Conservation (phyloP, 2,797 vertebrate species). For the Sternarchorhynchus goeldii region DNA sequence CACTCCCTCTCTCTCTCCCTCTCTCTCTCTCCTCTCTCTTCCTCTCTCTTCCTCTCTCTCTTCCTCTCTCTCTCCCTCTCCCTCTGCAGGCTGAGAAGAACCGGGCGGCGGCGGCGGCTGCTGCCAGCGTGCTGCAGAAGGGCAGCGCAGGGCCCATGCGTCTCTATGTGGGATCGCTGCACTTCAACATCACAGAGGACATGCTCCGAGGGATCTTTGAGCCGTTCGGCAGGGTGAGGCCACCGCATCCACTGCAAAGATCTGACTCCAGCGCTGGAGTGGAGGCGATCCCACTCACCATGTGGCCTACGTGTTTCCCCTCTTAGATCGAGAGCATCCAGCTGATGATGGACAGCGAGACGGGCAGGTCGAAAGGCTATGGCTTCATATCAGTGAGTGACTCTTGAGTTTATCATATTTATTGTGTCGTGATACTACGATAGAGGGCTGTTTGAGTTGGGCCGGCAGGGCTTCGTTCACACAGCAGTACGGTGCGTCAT, state of each 20-base stretch:
- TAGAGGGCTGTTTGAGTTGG: too few species aligned
- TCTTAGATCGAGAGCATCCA: constrained; percentile 96
- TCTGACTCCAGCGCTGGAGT: neutral
- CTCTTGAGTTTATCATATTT: neutral
- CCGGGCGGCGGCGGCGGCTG: constrained; percentile 85
- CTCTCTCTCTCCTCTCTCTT: too few species aligned
- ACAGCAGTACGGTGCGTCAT: too few species aligned
- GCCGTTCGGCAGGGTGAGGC: constrained; percentile 91
- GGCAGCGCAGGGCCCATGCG: constrained; percentile 96
- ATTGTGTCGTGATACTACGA: too few species aligned
- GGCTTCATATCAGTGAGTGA: constrained; percentile 94
- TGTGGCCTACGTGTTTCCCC: neutral
- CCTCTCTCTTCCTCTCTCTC: too few species aligned
- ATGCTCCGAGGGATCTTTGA: constrained; percentile 99
- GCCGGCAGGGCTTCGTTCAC: too few species aligned
- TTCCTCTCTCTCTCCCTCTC: too few species aligned
- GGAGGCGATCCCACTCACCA: neutral
- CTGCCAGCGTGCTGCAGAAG: constrained; percentile 95
- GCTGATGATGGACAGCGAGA: constrained; percentile 99
- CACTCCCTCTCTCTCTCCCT: too few species aligned
- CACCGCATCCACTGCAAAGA: too few species aligned
- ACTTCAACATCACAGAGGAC: constrained; percentile 99
- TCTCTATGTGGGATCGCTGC: constrained; percentile 94
- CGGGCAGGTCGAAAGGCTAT: constrained; percentile 96
- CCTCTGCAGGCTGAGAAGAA: constrained; percentile 92